These are phyloP conservation scores for Botia almorhae DNA, from an alignment of 2,797 vertebrate species.

Conservation along the genomic window DNA sequence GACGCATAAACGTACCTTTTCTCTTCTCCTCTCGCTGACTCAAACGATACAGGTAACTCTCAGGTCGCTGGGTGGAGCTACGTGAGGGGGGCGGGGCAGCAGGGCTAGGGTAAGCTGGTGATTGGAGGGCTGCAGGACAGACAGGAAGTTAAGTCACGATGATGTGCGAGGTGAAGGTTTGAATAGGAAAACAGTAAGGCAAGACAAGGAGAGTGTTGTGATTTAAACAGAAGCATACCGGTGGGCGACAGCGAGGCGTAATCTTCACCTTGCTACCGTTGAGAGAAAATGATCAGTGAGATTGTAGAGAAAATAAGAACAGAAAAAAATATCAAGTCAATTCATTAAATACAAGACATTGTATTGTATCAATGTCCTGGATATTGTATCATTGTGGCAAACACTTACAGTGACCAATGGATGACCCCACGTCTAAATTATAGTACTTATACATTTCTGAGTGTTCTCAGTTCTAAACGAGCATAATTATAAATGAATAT, in stretches of 20 bases:
- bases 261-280: slow-evolving; percentile 83
- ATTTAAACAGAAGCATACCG: slow-evolving; percentile 75
- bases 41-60: slow-evolving; percentile 91
- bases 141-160: slow-evolving; percentile 34
- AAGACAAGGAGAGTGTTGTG: not conserved
- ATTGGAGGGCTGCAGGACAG: slow-evolving; percentile 72
- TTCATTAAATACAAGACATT: too few species aligned
- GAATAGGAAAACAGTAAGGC: not conserved
- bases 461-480: not conserved
- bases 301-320: slow-evolving; percentile 48
- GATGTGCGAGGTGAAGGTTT: not conserved
- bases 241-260: slow-evolving; percentile 80
- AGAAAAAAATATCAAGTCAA: slow-evolving; percentile 12
- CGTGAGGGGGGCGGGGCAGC: slow-evolving; percentile 78
- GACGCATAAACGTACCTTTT: slow-evolving; percentile 78
- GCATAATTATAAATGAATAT: not conserved
- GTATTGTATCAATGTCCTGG: too few species aligned
- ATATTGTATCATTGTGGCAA: not conserved
- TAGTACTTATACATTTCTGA: not conserved
- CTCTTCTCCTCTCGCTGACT: slow-evolving; percentile 85
- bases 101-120: slow-evolving; percentile 80
- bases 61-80: slow-evolving; percentile 81
- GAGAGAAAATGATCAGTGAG: slow-evolving; percentile 41
- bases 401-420: too few species aligned
- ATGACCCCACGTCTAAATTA: not conserved